Evolutionary conservation across 2,113 vertebrate genomes (phyloP).

Genomic region (Chauna torquata): DNA sequence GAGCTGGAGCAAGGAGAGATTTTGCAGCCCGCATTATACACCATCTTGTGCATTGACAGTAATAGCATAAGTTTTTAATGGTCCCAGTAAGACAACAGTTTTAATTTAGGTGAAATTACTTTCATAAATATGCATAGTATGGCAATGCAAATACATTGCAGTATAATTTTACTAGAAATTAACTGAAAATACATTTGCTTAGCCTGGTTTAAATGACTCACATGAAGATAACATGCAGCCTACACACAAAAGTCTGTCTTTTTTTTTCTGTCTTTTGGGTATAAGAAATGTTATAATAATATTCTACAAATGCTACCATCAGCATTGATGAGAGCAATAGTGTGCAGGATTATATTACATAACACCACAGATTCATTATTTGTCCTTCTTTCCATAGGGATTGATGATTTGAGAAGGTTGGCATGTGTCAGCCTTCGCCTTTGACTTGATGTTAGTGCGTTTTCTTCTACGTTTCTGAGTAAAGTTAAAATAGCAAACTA

Average conservation of each 20-base stretch:
- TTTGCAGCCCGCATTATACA: neutral
- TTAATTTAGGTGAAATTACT: neutral
- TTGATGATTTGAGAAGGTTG: neutral
- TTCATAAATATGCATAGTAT: slow-evolving; percentile 32
- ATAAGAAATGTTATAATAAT: neutral
- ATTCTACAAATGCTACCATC: neutral
- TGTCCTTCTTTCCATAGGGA: neutral
- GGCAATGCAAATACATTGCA: slow-evolving; percentile 44
- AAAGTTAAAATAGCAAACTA: neutral
- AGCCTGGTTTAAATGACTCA: slow-evolving; percentile 17
- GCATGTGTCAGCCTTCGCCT: neutral
- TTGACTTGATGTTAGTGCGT: neutral
- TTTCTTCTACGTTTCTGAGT: neutral
- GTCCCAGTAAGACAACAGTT: neutral
- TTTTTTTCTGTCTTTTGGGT: neutral
- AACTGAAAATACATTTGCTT: slow-evolving; percentile 36
- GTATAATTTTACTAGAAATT: slow-evolving; percentile 47
- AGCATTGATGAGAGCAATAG: neutral
- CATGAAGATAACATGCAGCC: neutral
- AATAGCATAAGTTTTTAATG: neutral
- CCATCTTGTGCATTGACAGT: neutral
- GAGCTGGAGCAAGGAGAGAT: neutral
- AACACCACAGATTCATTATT: neutral
- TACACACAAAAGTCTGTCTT: neutral
- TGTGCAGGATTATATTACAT: neutral